Base-by-base conservation (phyloP, 2,888 invertebrate genomes). In the Ceramica pisi region DNA sequence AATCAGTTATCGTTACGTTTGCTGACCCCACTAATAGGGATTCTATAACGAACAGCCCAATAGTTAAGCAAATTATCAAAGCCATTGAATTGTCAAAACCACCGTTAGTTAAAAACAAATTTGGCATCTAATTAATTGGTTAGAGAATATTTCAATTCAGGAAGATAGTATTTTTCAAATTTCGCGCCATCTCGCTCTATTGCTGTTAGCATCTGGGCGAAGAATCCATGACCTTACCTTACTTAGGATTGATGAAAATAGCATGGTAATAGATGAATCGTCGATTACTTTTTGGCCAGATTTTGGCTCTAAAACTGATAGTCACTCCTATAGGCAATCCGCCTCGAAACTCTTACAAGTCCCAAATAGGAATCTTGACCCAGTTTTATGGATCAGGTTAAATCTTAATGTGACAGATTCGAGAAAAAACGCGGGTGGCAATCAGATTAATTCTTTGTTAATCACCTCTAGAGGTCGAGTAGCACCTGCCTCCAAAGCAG, bases 201-300 rank as follows among this genome's bases (percentile, higher is more conserved):
- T 57, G 0, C 9, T 66, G 0, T 66, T 66, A 57, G 66, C 66
- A 23, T 66, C 57, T 57, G 66, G 66, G 0, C 16, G 57, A 35
- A 31, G 57, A 57, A 48, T 66, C 0, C 57, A 66, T 1, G 57
- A 66, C 35, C 66, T 66, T 0, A 66, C 65, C 0, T 57, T 46
- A 46, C 56, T 65, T 0, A 66, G 0, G 0, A 57, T 57, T 46
- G 14, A 48, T 35, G 9, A 66, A 57, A 0, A 66, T 0, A 46
- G 35, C n/a, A 35, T 66, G 35, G 0, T 35, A 2, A 46, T 46
- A 14, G 57, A 57, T 0, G 46, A 66, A 0, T 35, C 56, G 0
- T 57, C 57, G 0, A 35, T 66, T 35, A 57, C 66, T 1, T 66
- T 66, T 1, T 66, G 66, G 66, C 66, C 66, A 0, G 66, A 57